Evolutionary conservation across 2,797 vertebrate genomes (phyloP), one percentile per base, ranked within the genome.

Genomic region (Dendrocincla tyrannina): DNA sequence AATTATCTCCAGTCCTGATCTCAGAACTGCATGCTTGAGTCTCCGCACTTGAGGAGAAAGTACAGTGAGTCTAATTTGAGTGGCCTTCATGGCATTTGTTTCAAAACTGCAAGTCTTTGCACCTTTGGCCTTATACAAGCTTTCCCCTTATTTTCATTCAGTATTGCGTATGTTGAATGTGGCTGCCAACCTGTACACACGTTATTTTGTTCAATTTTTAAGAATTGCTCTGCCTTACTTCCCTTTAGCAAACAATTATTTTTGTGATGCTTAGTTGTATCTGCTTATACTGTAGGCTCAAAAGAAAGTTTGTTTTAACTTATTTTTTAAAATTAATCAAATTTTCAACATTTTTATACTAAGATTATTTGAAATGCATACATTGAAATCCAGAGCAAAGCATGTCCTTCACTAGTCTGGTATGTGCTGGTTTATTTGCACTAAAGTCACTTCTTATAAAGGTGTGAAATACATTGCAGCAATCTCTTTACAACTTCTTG

Each of bases 81-180:
- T 97, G 97, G 97, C 95, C 94, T 91, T 96, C 85, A 83, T 10
- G 97, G 97, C 97, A 94, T 96, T 98, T 98, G 98, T 98, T 98
- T 97, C 95, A 96, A 94, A 96, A 97, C 94, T 98, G 97, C 97
- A 97, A 97, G 94, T 98, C 96, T 98, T 98, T 94, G 97, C 97
- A 98, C 98, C 98, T 98, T 98, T 89, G 93, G 99, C 98, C 99
- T 99, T 99, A 99, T 96, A 98, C 97, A 97, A 98, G 97, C 97
- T 96, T 97, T 96, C 95, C 93, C 97, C 98, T 89, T 91, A 46
- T 88, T 93, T 96, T 96, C 56, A 30, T 85, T 89, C 90, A 73
- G 90, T 93, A 72, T 83, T 83, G 75, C 94, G 24, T 86, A 77
- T 30, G 50, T 93, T 92, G 73, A 76, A 91, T 89, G 95, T 81